A percentile compares a stretch with the other conserved stretches of the same genome.
Conservation (phyloP, 1,140 invertebrate genomes). For the Neodiprion virginianus region DNA sequence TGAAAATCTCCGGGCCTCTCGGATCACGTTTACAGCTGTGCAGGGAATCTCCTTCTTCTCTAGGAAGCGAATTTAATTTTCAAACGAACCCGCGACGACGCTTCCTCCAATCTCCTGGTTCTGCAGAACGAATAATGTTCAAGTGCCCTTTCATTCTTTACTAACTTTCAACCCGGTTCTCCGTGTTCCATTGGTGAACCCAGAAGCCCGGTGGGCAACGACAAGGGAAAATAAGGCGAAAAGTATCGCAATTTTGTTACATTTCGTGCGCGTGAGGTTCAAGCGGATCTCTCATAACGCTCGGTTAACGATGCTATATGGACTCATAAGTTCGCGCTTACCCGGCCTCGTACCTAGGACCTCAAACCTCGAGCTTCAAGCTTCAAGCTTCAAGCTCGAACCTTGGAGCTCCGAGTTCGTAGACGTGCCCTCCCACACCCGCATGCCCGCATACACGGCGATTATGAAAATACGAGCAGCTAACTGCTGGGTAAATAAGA, state of each 20-base stretch:
- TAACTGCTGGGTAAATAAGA: slow-evolving; percentile 19
- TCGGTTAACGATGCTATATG: slow-evolving; percentile 17
- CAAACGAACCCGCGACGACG: neutral
- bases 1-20: neutral
- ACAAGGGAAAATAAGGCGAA: slow-evolving; percentile 14
- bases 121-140: neutral
- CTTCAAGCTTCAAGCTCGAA: neutral
- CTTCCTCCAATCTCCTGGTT: neutral
- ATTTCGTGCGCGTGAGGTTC: neutral
- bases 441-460: slow-evolving; percentile 17
- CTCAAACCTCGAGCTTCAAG: neutral
- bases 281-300: slow-evolving; percentile 11
- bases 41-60: neutral
- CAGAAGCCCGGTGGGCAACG: neutral
- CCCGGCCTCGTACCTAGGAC: neutral
- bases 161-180: neutral
- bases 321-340: slow-evolving; percentile 11
- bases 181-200: no score
- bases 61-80: neutral
- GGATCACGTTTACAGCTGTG: neutral
- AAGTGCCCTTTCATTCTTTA: neutral
- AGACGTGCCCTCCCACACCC: neutral
- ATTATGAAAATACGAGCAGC: slow-evolving; percentile 21
- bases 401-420: neutral
- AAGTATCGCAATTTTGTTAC: slow-evolving; percentile 17